phyloP scores from a whole-genome alignment of 1,140 invertebrate species.

The Drosophila novamexicana region DNA sequence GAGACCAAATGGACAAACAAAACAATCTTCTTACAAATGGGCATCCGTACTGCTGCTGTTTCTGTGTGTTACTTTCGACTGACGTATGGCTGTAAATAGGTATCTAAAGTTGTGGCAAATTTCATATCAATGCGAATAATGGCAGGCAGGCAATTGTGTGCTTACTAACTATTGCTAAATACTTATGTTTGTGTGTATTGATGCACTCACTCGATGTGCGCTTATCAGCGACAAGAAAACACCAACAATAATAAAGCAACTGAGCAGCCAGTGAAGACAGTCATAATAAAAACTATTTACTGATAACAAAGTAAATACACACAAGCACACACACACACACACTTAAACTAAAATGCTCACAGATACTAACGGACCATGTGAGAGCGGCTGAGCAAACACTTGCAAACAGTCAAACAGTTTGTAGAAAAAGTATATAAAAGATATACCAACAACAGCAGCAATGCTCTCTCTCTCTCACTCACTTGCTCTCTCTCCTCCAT shows the following conservation, averaged over 20 bases:
- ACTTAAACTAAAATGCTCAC: conserved; percentile 5
- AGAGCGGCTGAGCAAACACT: conserved; percentile 78
- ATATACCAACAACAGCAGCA: conserved; percentile 37
- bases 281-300: conserved; percentile 75
- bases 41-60: conserved; percentile 10
- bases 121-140: background rate
- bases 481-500: conserved; percentile 3
- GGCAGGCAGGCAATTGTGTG: background rate
- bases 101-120: conserved; percentile 41
- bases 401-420: conserved; percentile 57
- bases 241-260: conserved; percentile 57
- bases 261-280: conserved; percentile 39
- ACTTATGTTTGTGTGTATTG: background rate
- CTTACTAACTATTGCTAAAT: conserved; percentile 17
- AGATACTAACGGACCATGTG: conserved; percentile 5
- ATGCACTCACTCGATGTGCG: conserved; percentile 7
- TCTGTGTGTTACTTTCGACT: background rate
- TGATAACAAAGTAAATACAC: conserved; percentile 63
- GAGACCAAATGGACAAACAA: conserved; percentile 61
- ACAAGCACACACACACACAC: conserved; percentile 11
- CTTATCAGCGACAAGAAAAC: conserved; percentile 50
- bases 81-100: conserved; percentile 17
- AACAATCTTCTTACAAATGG: conserved; percentile 50
- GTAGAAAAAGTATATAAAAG: conserved; percentile 72
- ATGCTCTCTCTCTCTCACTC: conserved; percentile 1